phyloP scores from a whole-genome alignment of 2,797 vertebrate genomes.

The Sus cebifrons region DNA sequence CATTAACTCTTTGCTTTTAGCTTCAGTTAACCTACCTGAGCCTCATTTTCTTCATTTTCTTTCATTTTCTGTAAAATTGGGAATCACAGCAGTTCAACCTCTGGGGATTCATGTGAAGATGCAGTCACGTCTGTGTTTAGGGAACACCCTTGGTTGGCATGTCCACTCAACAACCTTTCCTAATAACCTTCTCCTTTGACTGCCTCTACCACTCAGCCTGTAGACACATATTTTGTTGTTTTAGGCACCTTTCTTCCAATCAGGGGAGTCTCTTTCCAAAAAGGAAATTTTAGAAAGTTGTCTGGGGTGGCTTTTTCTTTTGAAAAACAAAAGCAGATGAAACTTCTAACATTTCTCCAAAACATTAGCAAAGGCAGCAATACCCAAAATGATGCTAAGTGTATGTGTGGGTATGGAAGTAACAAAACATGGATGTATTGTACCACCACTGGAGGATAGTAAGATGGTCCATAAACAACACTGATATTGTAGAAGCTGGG shows the following conservation, averaged over 20 bases:
- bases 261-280: background rate
- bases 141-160: background rate
- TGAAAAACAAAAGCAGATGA: background rate
- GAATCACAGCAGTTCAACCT: background rate
- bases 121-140: background rate
- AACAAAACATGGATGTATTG: background rate
- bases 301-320: background rate
- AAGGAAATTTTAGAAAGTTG: background rate
- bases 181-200: background rate
- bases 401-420: background rate
- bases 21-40: background rate
- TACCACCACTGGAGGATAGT: background rate
- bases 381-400: background rate
- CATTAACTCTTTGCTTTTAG: background rate
- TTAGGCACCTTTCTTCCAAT: background rate
- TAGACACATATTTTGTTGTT: background rate
- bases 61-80: background rate
- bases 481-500: background rate
- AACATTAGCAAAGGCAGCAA: background rate
- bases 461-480: background rate
- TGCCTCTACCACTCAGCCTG: background rate
- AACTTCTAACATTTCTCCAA: background rate
- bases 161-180: background rate
- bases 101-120: background rate
- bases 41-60: background rate